These are phyloP conservation scores for Argyresthia albistria DNA, from an alignment of 2,888 invertebrate genomes.

Conservation along the genomic window DNA sequence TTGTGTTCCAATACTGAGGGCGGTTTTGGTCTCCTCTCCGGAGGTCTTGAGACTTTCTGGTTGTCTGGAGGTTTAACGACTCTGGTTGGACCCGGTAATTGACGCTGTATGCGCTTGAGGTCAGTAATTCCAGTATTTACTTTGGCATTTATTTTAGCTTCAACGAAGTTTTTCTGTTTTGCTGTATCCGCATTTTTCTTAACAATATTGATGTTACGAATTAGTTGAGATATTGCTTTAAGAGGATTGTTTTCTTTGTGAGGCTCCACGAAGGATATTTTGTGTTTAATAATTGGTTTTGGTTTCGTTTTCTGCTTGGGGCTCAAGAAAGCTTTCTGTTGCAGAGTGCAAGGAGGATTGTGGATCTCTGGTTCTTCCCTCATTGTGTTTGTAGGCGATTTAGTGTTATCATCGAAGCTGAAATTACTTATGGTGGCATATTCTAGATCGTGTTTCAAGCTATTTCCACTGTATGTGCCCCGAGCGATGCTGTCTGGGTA, in stretches of 20 bases:
- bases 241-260: conserved; percentile 31
- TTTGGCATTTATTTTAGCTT: background rate
- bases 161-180: background rate
- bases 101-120: too few species aligned
- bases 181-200: conserved; percentile 22
- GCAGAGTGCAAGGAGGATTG: background rate
- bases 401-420: background rate
- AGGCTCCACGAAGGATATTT: background rate
- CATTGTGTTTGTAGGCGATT: background rate
- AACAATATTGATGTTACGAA: conserved; percentile 48
- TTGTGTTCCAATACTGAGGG: conserved; percentile 11
- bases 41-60: conserved; percentile 15
- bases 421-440: conserved; percentile 36
- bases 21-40: conserved; percentile 4
- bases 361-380: background rate
- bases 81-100: too few species aligned
- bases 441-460: conserved; percentile 35
- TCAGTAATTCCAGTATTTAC: too few species aligned
- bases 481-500: conserved; percentile 21
- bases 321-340: too few species aligned
- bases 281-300: background rate
- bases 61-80: background rate
- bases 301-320: background rate
- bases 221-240: conserved; percentile 51
- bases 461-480: conserved; percentile 45